Base-by-base conservation (phyloP, 2,113 vertebrate genomes). In the Gavialis gangeticus region DNA sequence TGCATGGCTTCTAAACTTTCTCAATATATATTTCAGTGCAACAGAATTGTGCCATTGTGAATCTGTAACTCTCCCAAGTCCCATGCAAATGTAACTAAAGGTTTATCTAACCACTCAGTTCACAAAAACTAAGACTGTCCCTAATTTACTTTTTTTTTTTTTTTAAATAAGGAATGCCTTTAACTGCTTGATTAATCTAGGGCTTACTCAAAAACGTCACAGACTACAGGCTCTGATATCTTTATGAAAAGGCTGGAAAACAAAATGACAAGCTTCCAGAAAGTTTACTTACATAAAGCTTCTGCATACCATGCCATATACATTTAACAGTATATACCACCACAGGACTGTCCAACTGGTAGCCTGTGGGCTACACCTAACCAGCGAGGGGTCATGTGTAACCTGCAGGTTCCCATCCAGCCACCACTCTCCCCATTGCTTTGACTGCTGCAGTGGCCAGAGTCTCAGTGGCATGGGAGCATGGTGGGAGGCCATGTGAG, bases 101-200 rank as follows among this genome's bases (percentile, higher is more conserved):
- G 54, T 56, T 85, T 79, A 67, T 30, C 82, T 76, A 57, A 90
- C 58, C 2, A 80, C 64, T 63, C 46, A 25, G 25, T 58, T 57
- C 28, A 8, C 18, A 78, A 4, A 30, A 79, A 27, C 2, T 59
- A 94, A 93, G 67, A 57, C 80, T 81, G 13, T 75, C 76, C 79
- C 67, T 88, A 78, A 82, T 55, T 71, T 34, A 22, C n/a, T 89
- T 82, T 64, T 75, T 91, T 89, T 82, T 64, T 75, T 91, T 78
- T 82, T 69, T 34, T 4, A 34, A 84, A 69, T 0, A 88, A 62
- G 55, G 86, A 79, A 90, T 13, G 2, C 19, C 21, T 93, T 34
- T 64, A 22, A 6, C 37, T 57, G 79, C 17, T 59, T 77, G 80
- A 30, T 28, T 54, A 69, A n/a, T 55, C 22, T 11, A 34, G 57